Evolutionary conservation across 53 echinoderm and acorn worm species (phyloP), one percentile per base, ranked within the genome.

Genomic region (Paelopatides confundens): DNA sequence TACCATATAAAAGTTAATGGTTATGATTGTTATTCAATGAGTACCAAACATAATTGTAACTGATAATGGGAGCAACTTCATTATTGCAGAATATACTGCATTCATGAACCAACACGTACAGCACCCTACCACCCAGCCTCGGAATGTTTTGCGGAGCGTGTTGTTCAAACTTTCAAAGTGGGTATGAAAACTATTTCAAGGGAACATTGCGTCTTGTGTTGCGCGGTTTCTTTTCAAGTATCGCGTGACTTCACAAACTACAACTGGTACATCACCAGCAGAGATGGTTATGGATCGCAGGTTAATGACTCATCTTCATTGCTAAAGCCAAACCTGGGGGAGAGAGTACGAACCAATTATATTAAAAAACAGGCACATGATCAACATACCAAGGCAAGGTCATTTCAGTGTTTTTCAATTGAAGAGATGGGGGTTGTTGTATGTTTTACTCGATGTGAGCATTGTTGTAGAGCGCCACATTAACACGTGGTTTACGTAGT

Each of bases 111-210:
- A 53, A 17, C 87, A 90, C 53, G 88, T 21, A 68, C 86, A 10
- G 90, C 87, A 0, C 85, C 87, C 21, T 90, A 71, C 37, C 90
- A 90, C 90, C 90, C 93, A 5, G 63, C 87, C 6, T 86, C 87
- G 0, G 90, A 93, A 39, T 87, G 93, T 27, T 39, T 93, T 36
- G 90, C 93, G 7, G 92, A 85, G 77, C 33, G 92, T 21, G 88
- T 77, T n/a, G 88, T 92, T 39, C 87, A 91, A 66, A 69, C 70
- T 24, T 65, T 87, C 63, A 87, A 87, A 40, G 37, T 50, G 35
- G 54, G 63, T 29, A 47, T 82, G 86, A 24, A 11, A 26, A 82
- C 66, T 6, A 79, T 86, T 63, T 12, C 11, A 14, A 35, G 91
- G 91, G 37, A 82, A 63, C 4, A 26, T 91, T 18, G 74, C 65